Base-by-base conservation (phyloP, 2,113 vertebrate species). In the Paramormyrops kingsleyae region DNA sequence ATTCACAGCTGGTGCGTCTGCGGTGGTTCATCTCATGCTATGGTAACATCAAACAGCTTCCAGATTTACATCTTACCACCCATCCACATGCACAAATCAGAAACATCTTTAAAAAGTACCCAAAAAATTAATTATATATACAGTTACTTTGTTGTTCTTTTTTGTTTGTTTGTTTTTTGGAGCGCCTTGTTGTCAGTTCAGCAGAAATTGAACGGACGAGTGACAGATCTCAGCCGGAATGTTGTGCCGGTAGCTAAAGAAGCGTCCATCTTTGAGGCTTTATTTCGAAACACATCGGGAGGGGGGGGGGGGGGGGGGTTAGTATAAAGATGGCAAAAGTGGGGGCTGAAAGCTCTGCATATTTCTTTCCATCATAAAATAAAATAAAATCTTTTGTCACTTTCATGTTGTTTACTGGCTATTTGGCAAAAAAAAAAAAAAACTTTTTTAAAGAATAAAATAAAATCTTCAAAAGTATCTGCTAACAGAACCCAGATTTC, bases 401-500 rank as follows among this genome's bases (percentile, higher is more conserved):
- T 97, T 97, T 97, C 96, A 97, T 97, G 96, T 94, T 96, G 96
- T 96, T 97, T 95, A 95, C 95, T 96, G 96, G 95, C 94, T 94
- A 94, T 92, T 95, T 94, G 95, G 96, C 95, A 96, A 96, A 93
- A 94, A 70, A 93, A 91, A 91, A 50, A 88, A 85, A 94, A 95
- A 85, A 24, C 92, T 92, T 96, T 96, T 96, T 96, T 93, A 95
- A 96, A 96, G 92, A 94, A 94, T 95, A 88, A 84, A 94, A 94
- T 93, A 93, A 93, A 95, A 95, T 94, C 94, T 96, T 96, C 89
- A 96, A 95, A 95, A 94, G 95, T 96, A 95, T 95, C 93, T 92
- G 94, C 93, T 97, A 97, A 97, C 96, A 93, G 96, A 96, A 97
- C 95, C 97, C 97, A 97, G 97, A 97, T 97, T 97, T 97, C 96